These are phyloP conservation scores for Sebastes kiyomatsui DNA, from an alignment of 2,797 vertebrate genomes.

Conservation along the genomic window DNA sequence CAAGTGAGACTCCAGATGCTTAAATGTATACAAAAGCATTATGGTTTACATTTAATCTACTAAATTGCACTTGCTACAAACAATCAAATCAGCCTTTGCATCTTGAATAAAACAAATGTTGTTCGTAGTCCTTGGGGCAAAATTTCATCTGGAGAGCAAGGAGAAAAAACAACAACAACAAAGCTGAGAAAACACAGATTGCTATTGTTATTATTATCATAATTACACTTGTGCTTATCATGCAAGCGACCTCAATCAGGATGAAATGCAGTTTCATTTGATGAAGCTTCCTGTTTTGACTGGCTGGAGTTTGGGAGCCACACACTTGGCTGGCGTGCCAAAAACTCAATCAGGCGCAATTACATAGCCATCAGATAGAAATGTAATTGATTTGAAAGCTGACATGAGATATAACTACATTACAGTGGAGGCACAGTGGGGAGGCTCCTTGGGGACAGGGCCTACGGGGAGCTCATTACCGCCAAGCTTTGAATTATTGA, in stretches of 20 bases:
- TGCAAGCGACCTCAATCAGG: constrained; percentile 77
- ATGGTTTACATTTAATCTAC: constrained; percentile 57
- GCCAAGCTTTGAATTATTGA: constrained; percentile 83
- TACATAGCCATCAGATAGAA: constrained; percentile 86
- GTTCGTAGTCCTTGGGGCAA: constrained; percentile 60
- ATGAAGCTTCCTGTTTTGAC: constrained; percentile 83
- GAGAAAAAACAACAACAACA: constrained; percentile 42
- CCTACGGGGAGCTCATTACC: constrained; percentile 85
- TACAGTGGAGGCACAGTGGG: constrained; percentile 77
- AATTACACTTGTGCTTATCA: constrained; percentile 76
- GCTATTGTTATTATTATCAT: constrained; percentile 78
- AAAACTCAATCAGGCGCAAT: constrained; percentile 86
- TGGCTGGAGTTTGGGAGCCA: constrained; percentile 74
- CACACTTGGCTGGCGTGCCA: constrained; percentile 77
- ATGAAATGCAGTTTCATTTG: constrained; percentile 81
- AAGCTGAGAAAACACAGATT: constrained; percentile 81
- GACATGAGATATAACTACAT: constrained; percentile 87
- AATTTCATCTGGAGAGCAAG: constrained; percentile 62
- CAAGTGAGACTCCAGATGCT: constrained; percentile 28
- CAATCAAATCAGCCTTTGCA: constrained; percentile 70
- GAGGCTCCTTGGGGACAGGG: constrained; percentile 75
- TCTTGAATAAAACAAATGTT: constrained; percentile 67
- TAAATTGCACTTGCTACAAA: constrained; percentile 67
- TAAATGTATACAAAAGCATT: constrained; percentile 36
- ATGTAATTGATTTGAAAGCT: constrained; percentile 88